These are phyloP conservation scores for Agonopterix subpropinquella DNA, from an alignment of 2,888 invertebrate species.

Conservation along the genomic window DNA sequence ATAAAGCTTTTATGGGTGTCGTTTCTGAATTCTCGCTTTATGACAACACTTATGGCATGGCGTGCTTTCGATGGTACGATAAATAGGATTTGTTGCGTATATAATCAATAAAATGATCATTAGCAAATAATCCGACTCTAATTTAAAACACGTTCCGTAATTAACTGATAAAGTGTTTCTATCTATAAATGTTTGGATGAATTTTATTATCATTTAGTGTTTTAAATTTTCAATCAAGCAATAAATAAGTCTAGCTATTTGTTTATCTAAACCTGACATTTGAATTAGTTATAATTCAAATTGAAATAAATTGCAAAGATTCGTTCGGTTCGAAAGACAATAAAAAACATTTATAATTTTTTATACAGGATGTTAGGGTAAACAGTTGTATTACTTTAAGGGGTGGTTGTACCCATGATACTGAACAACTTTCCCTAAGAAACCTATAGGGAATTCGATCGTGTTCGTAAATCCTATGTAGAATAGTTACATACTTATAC, in stretches of 20 bases:
- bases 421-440: too few species aligned
- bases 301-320: conserved; percentile 29
- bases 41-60: conserved; percentile 25
- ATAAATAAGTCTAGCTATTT: conserved; percentile 24
- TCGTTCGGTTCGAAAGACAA: conserved; percentile 34
- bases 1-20: conserved; percentile 72
- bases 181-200: neutral
- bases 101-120: conserved; percentile 8
- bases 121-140: conserved; percentile 8
- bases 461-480: too few species aligned
- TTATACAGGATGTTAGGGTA: too few species aligned
- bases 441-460: too few species aligned
- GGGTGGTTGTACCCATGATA: too few species aligned
- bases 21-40: conserved; percentile 55
- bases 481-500: too few species aligned
- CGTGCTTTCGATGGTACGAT: conserved; percentile 12
- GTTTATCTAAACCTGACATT: too few species aligned
- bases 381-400: too few species aligned
- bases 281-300: too few species aligned
- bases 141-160: neutral
- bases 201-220: neutral
- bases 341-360: neutral
- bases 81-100: conserved; percentile 40
- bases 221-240: conserved; percentile 27
- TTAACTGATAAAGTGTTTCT: conserved; percentile 1